Evolutionary conservation across 2,113 vertebrate genomes (phyloP).

Genomic region (Anolis sagrei): DNA sequence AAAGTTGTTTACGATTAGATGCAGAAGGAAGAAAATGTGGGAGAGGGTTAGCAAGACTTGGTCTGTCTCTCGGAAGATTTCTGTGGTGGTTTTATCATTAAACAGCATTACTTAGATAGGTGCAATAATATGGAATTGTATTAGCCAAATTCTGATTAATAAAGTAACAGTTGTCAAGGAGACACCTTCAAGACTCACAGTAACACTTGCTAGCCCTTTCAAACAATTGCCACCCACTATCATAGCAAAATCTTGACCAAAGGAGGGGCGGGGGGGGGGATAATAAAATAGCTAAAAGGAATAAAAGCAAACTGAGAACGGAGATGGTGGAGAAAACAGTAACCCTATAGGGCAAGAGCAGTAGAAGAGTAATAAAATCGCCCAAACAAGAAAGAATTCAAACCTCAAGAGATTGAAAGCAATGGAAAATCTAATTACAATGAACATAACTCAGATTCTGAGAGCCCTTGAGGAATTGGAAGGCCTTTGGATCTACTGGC

Average conservation of each 20-base stretch:
- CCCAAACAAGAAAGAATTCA: not conserved
- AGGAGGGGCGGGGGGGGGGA: not conserved
- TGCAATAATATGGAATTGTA: not conserved
- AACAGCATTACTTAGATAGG: constrained; percentile 50
- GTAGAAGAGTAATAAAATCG: not conserved
- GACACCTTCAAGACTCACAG: constrained; percentile 43
- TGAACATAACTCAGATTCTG: not conserved
- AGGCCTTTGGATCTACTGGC: not conserved
- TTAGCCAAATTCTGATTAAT: constrained; percentile 44
- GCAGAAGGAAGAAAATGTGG: not conserved
- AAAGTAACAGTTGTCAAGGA: constrained; percentile 45
- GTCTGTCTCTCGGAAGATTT: constrained; percentile 9
- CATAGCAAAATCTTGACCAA: constrained; percentile 35
- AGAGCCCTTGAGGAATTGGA: not conserved
- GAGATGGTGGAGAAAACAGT: too few relatives aligned
- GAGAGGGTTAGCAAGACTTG: not conserved
- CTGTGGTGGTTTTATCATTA: constrained; percentile 4
- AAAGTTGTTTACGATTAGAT: not conserved
- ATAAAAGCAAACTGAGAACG: not conserved
- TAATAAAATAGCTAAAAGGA: too few relatives aligned
- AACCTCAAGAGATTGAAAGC: not conserved
- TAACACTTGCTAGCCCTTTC: constrained; percentile 52
- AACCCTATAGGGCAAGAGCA: not conserved
- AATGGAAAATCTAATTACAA: not conserved
- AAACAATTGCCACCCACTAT: constrained; percentile 43